Conservation (phyloP, 1,140 invertebrate species). For the Spodoptera frugiperda region DNA sequence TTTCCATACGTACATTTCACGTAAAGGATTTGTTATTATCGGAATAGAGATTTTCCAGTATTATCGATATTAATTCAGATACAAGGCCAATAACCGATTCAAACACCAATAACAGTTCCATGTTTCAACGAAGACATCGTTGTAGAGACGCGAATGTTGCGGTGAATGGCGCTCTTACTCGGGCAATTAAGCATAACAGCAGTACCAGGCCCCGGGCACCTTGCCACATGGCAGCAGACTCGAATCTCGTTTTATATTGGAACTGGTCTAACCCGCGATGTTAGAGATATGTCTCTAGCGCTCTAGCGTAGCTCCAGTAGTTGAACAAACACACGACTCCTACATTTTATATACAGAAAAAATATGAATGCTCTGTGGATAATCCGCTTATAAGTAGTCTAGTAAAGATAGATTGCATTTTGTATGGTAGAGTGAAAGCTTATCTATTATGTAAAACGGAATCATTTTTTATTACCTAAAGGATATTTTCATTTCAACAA, state of each 20-base stretch:
- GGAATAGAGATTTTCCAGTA: constrained; percentile 1
- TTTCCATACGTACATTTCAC: neutral
- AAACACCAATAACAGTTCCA: constrained; percentile 52
- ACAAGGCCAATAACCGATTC: constrained; percentile 41
- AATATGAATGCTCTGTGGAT: constrained; percentile 13
- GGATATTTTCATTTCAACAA: no score
- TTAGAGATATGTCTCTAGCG: constrained; percentile 43
- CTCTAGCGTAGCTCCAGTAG: constrained; percentile 26
- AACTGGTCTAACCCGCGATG: constrained; percentile 49
- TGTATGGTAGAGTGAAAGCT: no score
- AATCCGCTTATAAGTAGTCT: neutral
- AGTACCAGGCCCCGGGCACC: constrained; percentile 61
- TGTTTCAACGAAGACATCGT: constrained; percentile 59
- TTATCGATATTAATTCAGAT: constrained; percentile 34
- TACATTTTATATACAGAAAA: constrained; percentile 4
- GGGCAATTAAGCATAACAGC: constrained; percentile 67
- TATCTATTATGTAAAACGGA: no score
- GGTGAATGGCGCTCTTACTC: constrained; percentile 57
- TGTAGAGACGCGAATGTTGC: constrained; percentile 59
- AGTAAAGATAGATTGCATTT: no score
- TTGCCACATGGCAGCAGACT: constrained; percentile 67
- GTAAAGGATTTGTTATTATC: neutral
- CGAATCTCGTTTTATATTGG: constrained; percentile 58
- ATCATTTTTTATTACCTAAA: no score
- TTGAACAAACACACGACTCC: constrained; percentile 15